Base-by-base conservation (phyloP, 2,797 vertebrate genomes). In the Lacerta agilis region DNA sequence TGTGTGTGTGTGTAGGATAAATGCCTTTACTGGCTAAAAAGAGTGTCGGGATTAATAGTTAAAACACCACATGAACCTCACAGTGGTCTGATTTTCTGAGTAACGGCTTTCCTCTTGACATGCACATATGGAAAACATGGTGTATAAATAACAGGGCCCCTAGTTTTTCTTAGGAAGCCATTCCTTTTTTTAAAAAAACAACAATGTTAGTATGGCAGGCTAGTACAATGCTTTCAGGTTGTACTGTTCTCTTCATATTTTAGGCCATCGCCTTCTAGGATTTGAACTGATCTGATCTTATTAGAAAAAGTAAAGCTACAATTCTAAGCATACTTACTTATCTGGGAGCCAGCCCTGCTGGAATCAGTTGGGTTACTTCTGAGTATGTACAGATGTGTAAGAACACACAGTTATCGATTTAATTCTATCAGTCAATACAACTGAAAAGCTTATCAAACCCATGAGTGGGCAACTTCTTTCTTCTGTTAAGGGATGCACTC, bases 21-120 rank as follows among this genome's bases (percentile, higher is more conserved):
- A 86, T 93, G 90, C 71, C 0, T 90, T 86, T 88, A 29, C 82
- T 89, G 20, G 55, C 79, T 90, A n/a, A 88, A 88, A 86, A 79
- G 55, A 64, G 85, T 71, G 7, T 83, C 11, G 77, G 87, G 75
- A 80, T 27, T 91, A 89, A 86, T 84, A 79, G 85, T 87, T 91
- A 33, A 81, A 75, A 64, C 6, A 81, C 85, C 18, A 86, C 84
- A 69, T 85, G 58, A 91, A 92, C 17, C 84, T 88, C 82, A 77
- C 91, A 86, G 85, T 86, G 82, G 86, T 78, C 38, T 82, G n/a
- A 29, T 78, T 90, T 49, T 92, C 83, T 61, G 84, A 13, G 0
- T 81, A 69, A 55, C 86, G 79, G 5, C 76, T 83, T 38, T 43
- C 86, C 73, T 90, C 36, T 90, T 76, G 38, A 66, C 83, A 79